Evolutionary conservation across 2,113 vertebrate species (phyloP).

Genomic region (Mormoops blainvillei): DNA sequence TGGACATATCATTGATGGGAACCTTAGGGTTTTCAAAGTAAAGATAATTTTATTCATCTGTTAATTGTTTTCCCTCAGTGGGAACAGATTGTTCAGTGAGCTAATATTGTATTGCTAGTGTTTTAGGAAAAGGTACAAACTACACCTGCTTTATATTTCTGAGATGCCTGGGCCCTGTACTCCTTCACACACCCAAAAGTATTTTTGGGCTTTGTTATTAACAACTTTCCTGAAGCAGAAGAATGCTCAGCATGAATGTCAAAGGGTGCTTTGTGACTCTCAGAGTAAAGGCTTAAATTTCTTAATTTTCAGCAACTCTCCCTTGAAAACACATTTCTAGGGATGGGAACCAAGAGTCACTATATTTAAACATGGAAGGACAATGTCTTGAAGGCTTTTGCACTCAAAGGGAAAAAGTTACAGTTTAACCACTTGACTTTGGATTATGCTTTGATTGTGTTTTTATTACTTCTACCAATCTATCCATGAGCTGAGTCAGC

Average conservation of each 20-base stretch:
- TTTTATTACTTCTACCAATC: conserved; percentile 2
- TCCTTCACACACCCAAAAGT: neutral
- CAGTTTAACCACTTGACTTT: neutral
- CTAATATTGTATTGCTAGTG: neutral
- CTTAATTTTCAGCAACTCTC: conserved; percentile 30
- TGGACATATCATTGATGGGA: neutral
- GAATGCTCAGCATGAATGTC: neutral
- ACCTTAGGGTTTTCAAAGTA: neutral
- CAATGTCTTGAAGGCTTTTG: neutral
- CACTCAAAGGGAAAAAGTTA: neutral
- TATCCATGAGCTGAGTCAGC: neutral
- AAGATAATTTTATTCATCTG: neutral
- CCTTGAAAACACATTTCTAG: neutral
- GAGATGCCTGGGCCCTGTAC: neutral
- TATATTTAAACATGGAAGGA: neutral
- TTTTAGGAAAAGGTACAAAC: neutral
- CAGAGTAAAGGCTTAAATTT: neutral
- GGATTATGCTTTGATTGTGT: neutral
- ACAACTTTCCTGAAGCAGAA: neutral
- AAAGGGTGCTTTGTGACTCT: neutral
- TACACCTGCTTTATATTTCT: neutral
- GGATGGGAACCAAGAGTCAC: neutral
- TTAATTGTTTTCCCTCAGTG: conserved; percentile 1
- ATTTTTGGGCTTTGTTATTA: conserved; percentile 3
- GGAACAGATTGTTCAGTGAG: neutral